Percentiles rank a stretch among this genome's conserved stretches.
These are phyloP conservation scores for Damaliscus lunatus DNA, from an alignment of 2,113 vertebrate genomes.

Conservation along the genomic window DNA sequence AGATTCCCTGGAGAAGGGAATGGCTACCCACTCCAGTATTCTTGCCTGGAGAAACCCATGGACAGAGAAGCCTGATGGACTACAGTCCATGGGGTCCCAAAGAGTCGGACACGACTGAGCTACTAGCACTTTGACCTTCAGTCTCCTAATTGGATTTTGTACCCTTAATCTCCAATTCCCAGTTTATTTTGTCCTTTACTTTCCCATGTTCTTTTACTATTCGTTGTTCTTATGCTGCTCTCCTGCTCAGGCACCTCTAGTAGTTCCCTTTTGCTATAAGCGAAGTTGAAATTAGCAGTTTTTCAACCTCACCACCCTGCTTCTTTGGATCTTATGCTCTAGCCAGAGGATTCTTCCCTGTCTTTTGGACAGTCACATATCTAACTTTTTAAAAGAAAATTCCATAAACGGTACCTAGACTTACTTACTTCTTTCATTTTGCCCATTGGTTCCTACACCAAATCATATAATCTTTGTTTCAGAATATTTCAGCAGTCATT, in stretches of 20 bases:
- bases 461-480: not conserved
- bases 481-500: not conserved
- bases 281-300: not conserved
- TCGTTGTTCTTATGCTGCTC: not conserved
- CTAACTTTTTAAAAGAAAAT: not conserved
- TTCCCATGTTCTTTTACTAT: not conserved
- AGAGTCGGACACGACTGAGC: not conserved
- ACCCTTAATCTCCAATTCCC: not conserved
- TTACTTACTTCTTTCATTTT: not conserved
- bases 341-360: not conserved
- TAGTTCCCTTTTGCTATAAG: not conserved
- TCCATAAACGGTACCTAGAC: not conserved
- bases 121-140: not conserved
- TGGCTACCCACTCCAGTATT: not conserved
- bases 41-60: not conserved
- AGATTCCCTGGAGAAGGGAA: not conserved
- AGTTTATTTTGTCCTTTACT: not conserved
- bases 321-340: not conserved
- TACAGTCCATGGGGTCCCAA: not conserved
- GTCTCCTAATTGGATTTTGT: not conserved
- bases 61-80: not conserved
- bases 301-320: rapidly evolving
- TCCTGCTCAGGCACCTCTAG: not conserved
- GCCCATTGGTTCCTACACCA: not conserved
- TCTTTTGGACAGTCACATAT: not conserved